Percentiles rank a stretch among this genome's conserved stretches.
Conservation (phyloP, 2,888 invertebrate genomes). For the Thymelicus acteon region DNA sequence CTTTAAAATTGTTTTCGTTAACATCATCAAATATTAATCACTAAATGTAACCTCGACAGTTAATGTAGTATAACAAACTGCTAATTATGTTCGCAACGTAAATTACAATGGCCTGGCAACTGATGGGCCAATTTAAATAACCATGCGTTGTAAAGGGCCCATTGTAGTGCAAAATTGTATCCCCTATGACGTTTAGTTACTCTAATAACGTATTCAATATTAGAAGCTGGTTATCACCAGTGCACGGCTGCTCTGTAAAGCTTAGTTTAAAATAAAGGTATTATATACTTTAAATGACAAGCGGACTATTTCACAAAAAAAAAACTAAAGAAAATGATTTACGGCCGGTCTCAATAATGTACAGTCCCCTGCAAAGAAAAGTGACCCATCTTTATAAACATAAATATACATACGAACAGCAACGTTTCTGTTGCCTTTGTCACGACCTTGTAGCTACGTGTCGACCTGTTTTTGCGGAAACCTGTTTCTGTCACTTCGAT, state of each 20-base stretch:
- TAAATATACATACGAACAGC: too few relatives aligned
- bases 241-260: conserved; percentile 9
- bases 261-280: background rate
- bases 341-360: too few relatives aligned
- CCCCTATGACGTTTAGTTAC: conserved; percentile 16
- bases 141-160: conserved; percentile 14
- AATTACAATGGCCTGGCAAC: conserved; percentile 11
- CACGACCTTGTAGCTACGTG: too few relatives aligned
- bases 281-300: background rate
- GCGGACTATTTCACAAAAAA: too few relatives aligned
- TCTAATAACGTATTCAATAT: conserved; percentile 26
- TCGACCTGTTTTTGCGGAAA: too few relatives aligned
- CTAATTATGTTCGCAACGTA: conserved; percentile 1
- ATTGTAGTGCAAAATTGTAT: conserved; percentile 32
- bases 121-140: conserved; percentile 29
- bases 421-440: too few relatives aligned
- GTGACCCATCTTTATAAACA: too few relatives aligned
- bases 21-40: too few relatives aligned
- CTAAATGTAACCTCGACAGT: background rate
- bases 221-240: conserved; percentile 22
- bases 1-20: too few relatives aligned
- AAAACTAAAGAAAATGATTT: too few relatives aligned
- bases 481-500: too few relatives aligned
- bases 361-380: too few relatives aligned
- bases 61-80: background rate